phyloP scores from a whole-genome alignment of 2,113 vertebrate genomes.

The Castor canadensis region DNA sequence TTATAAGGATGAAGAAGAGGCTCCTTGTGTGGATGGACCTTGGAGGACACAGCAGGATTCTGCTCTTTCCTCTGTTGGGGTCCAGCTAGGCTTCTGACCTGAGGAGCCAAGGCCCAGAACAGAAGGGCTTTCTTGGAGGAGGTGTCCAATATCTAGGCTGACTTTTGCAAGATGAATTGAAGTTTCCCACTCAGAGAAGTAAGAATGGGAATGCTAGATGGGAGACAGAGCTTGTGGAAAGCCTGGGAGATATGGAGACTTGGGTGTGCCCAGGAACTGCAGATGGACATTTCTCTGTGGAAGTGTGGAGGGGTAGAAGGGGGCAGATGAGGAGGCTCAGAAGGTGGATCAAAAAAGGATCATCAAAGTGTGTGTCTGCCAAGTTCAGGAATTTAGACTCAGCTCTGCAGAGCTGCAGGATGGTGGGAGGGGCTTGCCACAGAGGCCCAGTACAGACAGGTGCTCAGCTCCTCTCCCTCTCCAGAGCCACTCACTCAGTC shows the following conservation, averaged over 20 bases:
- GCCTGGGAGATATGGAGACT: not conserved
- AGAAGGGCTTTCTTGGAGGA: not conserved
- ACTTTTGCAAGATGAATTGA: conserved; percentile 13
- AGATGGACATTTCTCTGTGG: not conserved
- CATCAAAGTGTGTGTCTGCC: not conserved
- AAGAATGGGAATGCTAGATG: not conserved
- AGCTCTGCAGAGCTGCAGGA: not conserved
- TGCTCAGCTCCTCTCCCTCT: not conserved
- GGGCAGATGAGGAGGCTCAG: not conserved
- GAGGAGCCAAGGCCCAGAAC: not conserved
- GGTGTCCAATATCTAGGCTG: not conserved
- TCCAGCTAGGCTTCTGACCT: not conserved
- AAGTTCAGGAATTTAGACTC: not conserved
- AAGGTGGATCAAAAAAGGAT: not conserved
- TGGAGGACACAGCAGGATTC: not conserved
- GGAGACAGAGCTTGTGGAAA: not conserved
- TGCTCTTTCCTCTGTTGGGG: not conserved
- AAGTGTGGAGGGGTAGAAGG: not conserved
- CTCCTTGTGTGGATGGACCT: conserved; percentile 54
- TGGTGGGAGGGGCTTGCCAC: not conserved
- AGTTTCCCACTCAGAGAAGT: not conserved
- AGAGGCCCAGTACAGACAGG: not conserved
- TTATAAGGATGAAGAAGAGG: conserved; percentile 83
- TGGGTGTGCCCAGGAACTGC: not conserved
- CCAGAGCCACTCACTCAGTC: not conserved